Evolutionary conservation across 2,113 vertebrate genomes (phyloP).

Genomic region (Aphyosemion australe): DNA sequence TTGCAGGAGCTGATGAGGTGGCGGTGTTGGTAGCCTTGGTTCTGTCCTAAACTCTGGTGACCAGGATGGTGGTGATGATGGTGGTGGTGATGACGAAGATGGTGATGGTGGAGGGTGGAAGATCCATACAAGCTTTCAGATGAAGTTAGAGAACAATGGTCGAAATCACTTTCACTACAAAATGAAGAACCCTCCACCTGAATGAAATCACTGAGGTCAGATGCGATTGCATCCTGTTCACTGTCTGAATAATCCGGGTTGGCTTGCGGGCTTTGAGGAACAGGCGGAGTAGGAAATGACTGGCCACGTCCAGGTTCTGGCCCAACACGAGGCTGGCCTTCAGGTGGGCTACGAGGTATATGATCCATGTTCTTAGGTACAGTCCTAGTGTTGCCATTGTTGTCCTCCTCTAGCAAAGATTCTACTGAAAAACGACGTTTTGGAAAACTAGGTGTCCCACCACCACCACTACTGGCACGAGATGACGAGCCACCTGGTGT

Average conservation of each 20-base stretch:
- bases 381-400: constrained; percentile 42
- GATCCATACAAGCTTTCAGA: constrained; percentile 92
- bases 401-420: constrained; percentile 90
- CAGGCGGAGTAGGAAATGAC: constrained; percentile 39
- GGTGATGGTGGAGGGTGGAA: constrained; percentile 83
- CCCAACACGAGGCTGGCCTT: constrained; percentile 73
- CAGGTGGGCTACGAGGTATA: constrained; percentile 76
- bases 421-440: constrained; percentile 91
- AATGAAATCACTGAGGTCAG: constrained; percentile 91
- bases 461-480: constrained; percentile 82
- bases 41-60: constrained; percentile 82
- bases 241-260: constrained; percentile 89
- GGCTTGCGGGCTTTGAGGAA: constrained; percentile 45
- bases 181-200: constrained; percentile 96
- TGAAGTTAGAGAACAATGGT: constrained; percentile 93
- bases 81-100: constrained; percentile 83
- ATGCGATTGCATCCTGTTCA: constrained; percentile 89
- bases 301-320: constrained; percentile 47
- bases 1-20: constrained; percentile 95
- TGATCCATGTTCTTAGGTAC: constrained; percentile 50
- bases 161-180: constrained; percentile 96
- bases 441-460: constrained; percentile 71
- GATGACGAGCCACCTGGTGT: constrained; percentile 84
- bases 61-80: constrained; percentile 82
- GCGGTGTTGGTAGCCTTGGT: constrained; percentile 87